Conservation (phyloP, 2,113 vertebrate species). For the Anas platyrhynchos region DNA sequence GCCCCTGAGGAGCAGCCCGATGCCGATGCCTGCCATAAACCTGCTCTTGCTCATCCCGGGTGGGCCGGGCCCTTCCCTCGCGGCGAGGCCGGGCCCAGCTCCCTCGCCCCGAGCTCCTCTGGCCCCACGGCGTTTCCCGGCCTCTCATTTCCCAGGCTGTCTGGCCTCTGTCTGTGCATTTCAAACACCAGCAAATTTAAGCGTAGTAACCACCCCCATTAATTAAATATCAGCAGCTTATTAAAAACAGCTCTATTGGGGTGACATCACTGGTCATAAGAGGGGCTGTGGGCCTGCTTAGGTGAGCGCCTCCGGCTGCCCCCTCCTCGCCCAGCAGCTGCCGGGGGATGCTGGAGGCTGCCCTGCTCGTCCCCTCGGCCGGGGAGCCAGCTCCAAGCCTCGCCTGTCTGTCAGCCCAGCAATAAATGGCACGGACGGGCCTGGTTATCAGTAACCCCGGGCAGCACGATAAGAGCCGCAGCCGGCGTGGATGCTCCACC, state of each 20-base stretch:
- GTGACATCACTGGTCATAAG: not conserved
- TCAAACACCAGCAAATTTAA: not conserved
- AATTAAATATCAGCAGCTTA: not conserved
- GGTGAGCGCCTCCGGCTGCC: not conserved
- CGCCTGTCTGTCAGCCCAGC: not conserved
- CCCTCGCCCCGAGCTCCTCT: not conserved
- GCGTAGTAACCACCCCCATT: not conserved
- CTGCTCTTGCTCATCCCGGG: not conserved
- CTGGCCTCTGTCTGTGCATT: not conserved
- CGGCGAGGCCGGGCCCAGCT: not conserved
- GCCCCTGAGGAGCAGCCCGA: too few relatives aligned
- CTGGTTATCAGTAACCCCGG: not conserved
- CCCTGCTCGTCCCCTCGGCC: not conserved
- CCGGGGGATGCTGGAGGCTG: not conserved
- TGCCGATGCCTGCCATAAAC: too few relatives aligned
- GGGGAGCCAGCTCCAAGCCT: not conserved
- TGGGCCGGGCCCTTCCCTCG: not conserved
- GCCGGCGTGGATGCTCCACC: not conserved
- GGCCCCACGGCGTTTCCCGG: not conserved
- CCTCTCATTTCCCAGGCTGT: not conserved
- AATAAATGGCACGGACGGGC: not conserved
- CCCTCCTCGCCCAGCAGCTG: not conserved
- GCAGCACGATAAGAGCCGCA: not conserved
- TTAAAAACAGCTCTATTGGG: not conserved
- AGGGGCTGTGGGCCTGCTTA: not conserved